A percentile compares a stretch with the other conserved stretches of the same genome.
Evolutionary conservation across 2,113 vertebrate species (phyloP).

Genomic region (Podiceps cristatus): DNA sequence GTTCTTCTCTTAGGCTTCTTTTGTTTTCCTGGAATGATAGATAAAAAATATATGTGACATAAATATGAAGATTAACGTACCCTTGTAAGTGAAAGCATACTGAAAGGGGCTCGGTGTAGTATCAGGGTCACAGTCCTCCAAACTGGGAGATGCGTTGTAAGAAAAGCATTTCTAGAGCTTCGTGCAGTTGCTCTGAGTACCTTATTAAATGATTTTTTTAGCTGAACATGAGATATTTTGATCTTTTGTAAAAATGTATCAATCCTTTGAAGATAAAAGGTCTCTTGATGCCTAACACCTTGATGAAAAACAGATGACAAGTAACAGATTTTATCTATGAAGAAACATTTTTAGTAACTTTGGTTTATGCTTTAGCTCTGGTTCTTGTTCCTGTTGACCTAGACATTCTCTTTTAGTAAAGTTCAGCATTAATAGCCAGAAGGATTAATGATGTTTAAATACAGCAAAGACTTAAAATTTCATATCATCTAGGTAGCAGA

Average conservation of each 20-base stretch:
- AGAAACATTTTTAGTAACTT: conserved; percentile 4
- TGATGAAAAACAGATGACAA: background rate
- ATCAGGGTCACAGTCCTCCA: background rate
- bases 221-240: background rate
- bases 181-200: background rate
- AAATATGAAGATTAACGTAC: background rate
- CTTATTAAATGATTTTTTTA: background rate
- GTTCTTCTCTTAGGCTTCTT: background rate
- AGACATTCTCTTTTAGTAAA: conserved; percentile 1
- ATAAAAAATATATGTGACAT: background rate
- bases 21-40: background rate
- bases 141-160: background rate
- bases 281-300: background rate
- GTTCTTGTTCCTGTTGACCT: conserved; percentile 24
- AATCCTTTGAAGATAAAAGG: background rate
- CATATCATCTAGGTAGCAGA: background rate
- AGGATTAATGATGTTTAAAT: background rate
- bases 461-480: background rate
- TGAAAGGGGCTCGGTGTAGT: background rate
- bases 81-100: background rate
- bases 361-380: background rate
- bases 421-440: background rate
- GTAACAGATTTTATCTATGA: background rate
- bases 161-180: background rate
- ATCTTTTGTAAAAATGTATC: background rate